These are phyloP conservation scores for Melanerpes aurifrons DNA, from an alignment of 2,113 vertebrate species.

Conservation along the genomic window DNA sequence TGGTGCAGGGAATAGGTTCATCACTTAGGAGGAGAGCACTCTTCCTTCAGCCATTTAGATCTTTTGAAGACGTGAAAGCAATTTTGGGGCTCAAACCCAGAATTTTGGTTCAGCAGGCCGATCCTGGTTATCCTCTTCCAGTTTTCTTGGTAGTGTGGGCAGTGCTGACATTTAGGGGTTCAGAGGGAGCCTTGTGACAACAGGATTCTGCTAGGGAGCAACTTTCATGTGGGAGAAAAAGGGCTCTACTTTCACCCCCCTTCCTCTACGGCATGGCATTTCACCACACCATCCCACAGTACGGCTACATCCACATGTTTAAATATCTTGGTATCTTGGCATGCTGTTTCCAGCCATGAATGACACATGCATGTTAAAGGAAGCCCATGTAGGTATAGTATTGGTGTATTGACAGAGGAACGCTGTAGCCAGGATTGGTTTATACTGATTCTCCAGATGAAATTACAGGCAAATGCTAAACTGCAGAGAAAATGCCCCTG, in stretches of 20 bases:
- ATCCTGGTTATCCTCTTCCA: background rate
- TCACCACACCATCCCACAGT: accelerated
- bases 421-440: background rate
- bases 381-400: background rate
- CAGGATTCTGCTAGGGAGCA: background rate
- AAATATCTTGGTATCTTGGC: background rate
- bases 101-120: background rate
- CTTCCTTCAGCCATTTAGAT: background rate
- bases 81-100: background rate
- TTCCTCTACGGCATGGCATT: background rate
- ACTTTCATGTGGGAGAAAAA: accelerated
- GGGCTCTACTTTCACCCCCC: background rate
- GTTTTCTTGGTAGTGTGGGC: background rate
- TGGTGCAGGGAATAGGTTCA: background rate
- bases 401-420: background rate
- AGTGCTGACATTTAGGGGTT: background rate
- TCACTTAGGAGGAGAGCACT: background rate
- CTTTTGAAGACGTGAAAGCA: background rate
- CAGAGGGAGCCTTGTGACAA: accelerated
- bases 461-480: background rate
- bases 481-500: accelerated
- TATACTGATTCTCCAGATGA: background rate
- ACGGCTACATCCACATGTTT: background rate
- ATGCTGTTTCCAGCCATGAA: background rate
- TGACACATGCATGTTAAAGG: background rate